Evolutionary conservation across 2,797 vertebrate species (phyloP).

Genomic region (Vultur gryphus): DNA sequence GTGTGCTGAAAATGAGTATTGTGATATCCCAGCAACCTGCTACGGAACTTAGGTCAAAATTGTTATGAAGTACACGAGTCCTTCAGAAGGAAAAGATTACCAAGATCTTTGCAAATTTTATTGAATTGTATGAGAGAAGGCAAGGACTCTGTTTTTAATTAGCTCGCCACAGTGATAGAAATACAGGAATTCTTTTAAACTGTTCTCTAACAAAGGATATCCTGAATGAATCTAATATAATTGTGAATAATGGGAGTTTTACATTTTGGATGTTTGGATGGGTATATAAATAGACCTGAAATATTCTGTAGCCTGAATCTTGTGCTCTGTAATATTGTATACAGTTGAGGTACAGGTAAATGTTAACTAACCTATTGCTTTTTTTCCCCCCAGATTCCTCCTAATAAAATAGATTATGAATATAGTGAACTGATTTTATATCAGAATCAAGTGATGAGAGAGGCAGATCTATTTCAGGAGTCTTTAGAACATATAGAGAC

Average conservation of each 20-base stretch:
- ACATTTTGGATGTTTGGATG: not conserved
- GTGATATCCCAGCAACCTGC: not conserved
- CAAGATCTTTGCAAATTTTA: not conserved
- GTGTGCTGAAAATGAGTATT: not conserved
- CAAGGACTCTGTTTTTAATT: not conserved
- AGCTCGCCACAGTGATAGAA: not conserved
- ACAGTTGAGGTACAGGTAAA: not conserved
- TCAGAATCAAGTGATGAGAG: slow-evolving; percentile 82
- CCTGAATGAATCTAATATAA: not conserved
- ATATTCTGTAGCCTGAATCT: not conserved
- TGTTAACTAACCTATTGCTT: not conserved
- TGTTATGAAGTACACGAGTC: not conserved
- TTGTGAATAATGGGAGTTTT: not conserved
- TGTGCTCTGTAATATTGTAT: not conserved
- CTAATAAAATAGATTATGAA: slow-evolving; percentile 80
- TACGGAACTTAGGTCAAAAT: not conserved
- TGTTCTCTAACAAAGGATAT: not conserved
- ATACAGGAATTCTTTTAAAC: not conserved
- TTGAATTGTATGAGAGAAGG: not conserved
- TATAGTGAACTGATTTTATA: slow-evolving; percentile 81
- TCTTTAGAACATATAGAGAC: slow-evolving; percentile 79
- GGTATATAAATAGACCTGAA: not conserved
- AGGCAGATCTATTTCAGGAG: slow-evolving; percentile 78
- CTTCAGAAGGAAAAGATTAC: not conserved
- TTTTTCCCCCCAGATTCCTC: slow-evolving; percentile 67